Evolutionary conservation across 1,140 invertebrate species (phyloP), one percentile per base, ranked within the genome.

Genomic region (Nasonia giraulti): DNA sequence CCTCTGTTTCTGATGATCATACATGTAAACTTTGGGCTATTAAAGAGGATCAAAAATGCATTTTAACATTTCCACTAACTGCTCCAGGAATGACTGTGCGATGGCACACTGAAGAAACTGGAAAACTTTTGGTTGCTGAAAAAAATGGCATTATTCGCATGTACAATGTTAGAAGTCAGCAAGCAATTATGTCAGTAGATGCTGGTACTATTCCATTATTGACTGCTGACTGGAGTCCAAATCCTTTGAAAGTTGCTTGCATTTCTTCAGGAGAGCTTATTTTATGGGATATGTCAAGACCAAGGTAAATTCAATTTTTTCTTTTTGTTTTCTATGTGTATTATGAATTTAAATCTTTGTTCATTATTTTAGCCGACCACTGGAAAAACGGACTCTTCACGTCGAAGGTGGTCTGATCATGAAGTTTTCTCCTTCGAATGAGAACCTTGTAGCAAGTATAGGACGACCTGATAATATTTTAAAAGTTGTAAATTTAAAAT

Each of bases 1-100:
- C 96, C 23, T 96, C 96, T 68, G 95, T 95, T 14, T 96, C 96
- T 85, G 96, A 97, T 92, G 96, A 97, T 91, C 94, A 95, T 69
- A 96, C 95, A 0, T 96, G 96, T 89, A 94, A 95, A 87, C 90
- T 97, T 31, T 97, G 96, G 96, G 92, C 91, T 69, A 89, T 93
- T 0, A 90, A 93, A 69, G 94, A 95, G 68, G 94, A 94, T 78
- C 92, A 93, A 85, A 93, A 94, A 88, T 94, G 93, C 86, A 88
- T 94, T 33, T 91, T 93, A 62, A 94, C 93, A 31, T 95, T 96
- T 90, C 93, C 93, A 79, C 91, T 97, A 12, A 94, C 94, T n/a
- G 96, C 96, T 10, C 94, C 96, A 84, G 95, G 95, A 68, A 92
- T 96, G 93, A 93, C 94, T n/a, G 95, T 96, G 0, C 94, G 94